Conservation (phyloP, 1,140 invertebrate genomes). For the Aplysia californica region DNA sequence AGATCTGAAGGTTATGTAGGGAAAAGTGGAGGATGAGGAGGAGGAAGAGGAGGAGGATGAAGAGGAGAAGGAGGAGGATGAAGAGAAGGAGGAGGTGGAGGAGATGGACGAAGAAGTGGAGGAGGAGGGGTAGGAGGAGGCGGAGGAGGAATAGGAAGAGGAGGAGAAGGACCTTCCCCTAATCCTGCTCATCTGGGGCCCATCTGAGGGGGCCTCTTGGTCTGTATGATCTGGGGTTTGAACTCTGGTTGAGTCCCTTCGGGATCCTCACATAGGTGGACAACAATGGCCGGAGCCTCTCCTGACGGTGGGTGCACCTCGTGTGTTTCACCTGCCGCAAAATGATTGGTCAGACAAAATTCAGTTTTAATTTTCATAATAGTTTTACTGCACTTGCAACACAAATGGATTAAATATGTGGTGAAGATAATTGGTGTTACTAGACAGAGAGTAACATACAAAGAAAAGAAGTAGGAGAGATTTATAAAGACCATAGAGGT, state of each 20-base stretch:
- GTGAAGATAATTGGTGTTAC: neutral
- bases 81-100: too few relatives aligned
- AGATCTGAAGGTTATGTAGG: too few relatives aligned
- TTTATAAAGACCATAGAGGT: neutral
- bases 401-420: too few relatives aligned
- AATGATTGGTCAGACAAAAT: neutral
- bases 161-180: too few relatives aligned
- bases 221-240: neutral
- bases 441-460: neutral
- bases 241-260: neutral
- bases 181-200: neutral
- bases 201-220: conserved; percentile 8
- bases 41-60: too few relatives aligned
- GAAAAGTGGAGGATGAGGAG: too few relatives aligned
- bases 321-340: conserved; percentile 15
- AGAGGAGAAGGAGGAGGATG: too few relatives aligned
- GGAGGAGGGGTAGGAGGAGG: too few relatives aligned
- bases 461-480: neutral
- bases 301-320: conserved; percentile 12
- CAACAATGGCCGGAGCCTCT: conserved; percentile 16
- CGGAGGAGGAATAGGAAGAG: too few relatives aligned
- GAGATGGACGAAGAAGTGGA: too few relatives aligned
- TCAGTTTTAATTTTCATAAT: neutral
- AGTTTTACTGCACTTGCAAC: too few relatives aligned
- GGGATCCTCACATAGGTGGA: conserved; percentile 21